These are phyloP conservation scores for Creontiades dilutus DNA, from an alignment of 2,888 invertebrate species.

Conservation along the genomic window DNA sequence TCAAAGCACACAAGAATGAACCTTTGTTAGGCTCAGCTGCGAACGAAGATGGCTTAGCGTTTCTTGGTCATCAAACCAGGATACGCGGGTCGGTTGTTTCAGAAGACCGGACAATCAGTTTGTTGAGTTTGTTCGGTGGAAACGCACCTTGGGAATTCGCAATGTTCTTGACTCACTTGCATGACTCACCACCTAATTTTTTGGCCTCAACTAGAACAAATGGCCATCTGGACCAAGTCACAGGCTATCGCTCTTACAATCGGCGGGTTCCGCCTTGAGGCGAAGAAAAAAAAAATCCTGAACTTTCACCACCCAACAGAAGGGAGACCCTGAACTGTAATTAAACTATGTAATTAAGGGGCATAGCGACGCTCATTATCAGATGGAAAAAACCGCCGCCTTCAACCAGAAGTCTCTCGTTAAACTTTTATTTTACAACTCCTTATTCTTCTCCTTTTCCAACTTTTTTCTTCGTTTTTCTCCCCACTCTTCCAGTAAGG, in stretches of 20 bases:
- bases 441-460: constrained; percentile 57
- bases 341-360: constrained; percentile 66
- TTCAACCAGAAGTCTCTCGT: constrained; percentile 35
- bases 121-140: too few species aligned
- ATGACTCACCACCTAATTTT: too few species aligned
- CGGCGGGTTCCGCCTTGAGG: constrained; percentile 16
- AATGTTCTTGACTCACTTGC: too few species aligned
- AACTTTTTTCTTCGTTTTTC: constrained; percentile 43
- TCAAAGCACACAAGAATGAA: too few species aligned
- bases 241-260: not conserved
- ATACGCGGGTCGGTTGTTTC: too few species aligned
- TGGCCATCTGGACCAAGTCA: constrained; percentile 7
- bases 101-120: too few species aligned
- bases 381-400: constrained; percentile 56
- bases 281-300: not conserved
- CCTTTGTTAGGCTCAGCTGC: too few species aligned
- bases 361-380: constrained; percentile 61
- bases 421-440: constrained; percentile 53
- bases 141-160: too few species aligned
- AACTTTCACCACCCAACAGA: constrained; percentile 36
- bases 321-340: constrained; percentile 41
- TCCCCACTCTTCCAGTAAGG: not conserved
- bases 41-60: too few species aligned
- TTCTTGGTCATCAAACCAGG: too few species aligned
- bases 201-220: constrained; percentile 13